Evolutionary conservation across 2,797 vertebrate genomes (phyloP), one percentile per base, ranked within the genome.

Genomic region (Todus mexicanus): DNA sequence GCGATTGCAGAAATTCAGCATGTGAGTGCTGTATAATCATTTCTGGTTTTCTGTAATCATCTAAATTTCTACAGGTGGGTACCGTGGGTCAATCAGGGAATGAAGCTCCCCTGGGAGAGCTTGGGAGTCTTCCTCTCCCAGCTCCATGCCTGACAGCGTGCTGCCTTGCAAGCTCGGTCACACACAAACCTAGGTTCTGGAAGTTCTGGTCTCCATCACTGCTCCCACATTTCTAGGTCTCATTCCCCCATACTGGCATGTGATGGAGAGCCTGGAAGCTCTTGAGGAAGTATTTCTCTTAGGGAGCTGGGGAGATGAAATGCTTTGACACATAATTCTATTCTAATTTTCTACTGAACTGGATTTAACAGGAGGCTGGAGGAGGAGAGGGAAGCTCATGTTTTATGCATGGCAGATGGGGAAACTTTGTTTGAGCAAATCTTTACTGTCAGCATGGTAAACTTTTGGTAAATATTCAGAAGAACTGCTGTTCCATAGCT

Each of bases 151-250:
- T 1, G 1, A 5, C 27, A 63, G 23, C 1, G 0, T 19, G 19
- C 7, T 64, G 26, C 29, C 9, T 38, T 45, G 40, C 7, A 27
- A 53, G 6, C 11, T 40, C 1, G 0, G 15, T 26, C 0, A 0
- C 13, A 23, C 25, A 17, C 9, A 4, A 54, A 57, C 5, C 12
- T 11, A n/a, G 20, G 11, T 5, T 1, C n/a, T 8, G 11, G 37
- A 68, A 31, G 6, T 61, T 77, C 38, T 56, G 40, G 11, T 74
- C 13, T 40, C 33, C 27, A 8, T 10, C 29, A 10, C 19, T 64
- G 26, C 40, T 80, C 53, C 21, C 16, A 16, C 13, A 11, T 54
- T 72, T 74, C 18, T 22, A 37, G 21, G 29, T 51, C 54, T 81
- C 3, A 1, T 35, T 42, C 16, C 31, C 42, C 14, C 10, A 15